Conservation (phyloP, 2,888 invertebrate genomes). For the Geotrupes spiniger region DNA sequence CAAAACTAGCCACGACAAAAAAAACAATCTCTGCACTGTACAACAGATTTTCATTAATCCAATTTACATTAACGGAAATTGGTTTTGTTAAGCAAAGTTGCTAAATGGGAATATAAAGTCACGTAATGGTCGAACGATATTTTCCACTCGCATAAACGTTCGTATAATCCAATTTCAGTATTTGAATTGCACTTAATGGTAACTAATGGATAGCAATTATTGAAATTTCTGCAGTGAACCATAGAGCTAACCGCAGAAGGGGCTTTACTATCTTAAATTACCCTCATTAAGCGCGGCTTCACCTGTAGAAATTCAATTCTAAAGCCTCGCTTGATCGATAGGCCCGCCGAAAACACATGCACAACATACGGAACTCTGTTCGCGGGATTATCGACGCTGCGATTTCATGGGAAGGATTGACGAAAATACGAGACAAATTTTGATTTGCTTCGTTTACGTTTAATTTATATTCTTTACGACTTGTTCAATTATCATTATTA, state of each 20-base stretch:
- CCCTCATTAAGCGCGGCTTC: constrained; percentile 31
- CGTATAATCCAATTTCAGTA: constrained; percentile 18
- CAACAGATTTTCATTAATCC: too few species aligned
- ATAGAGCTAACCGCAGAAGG: constrained; percentile 28
- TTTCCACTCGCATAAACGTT: constrained; percentile 12
- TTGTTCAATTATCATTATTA: too few species aligned
- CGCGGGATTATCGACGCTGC: background rate
- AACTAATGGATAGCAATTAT: constrained; percentile 31
- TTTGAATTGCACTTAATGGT: constrained; percentile 27
- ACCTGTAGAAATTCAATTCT: constrained; percentile 24
- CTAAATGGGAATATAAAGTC: too few species aligned
- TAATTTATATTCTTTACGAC: too few species aligned
- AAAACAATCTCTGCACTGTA: too few species aligned
- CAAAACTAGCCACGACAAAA: too few species aligned
- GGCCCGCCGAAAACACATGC: constrained; percentile 1
- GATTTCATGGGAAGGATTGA: too few species aligned
- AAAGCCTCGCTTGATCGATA: constrained; percentile 1
- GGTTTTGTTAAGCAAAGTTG: too few species aligned
- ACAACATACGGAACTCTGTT: background rate
- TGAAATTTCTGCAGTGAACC: constrained; percentile 28
- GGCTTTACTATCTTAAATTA: constrained; percentile 29
- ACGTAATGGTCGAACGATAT: background rate
- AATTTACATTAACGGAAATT: too few species aligned
- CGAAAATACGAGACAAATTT: too few species aligned
- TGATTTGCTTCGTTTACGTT: too few species aligned